A percentile compares a stretch with the other conserved stretches of the same genome.
phyloP scores from a whole-genome alignment of 37 sponge, comb jelly and placozoan species.

The Agelas oroides region DNA sequence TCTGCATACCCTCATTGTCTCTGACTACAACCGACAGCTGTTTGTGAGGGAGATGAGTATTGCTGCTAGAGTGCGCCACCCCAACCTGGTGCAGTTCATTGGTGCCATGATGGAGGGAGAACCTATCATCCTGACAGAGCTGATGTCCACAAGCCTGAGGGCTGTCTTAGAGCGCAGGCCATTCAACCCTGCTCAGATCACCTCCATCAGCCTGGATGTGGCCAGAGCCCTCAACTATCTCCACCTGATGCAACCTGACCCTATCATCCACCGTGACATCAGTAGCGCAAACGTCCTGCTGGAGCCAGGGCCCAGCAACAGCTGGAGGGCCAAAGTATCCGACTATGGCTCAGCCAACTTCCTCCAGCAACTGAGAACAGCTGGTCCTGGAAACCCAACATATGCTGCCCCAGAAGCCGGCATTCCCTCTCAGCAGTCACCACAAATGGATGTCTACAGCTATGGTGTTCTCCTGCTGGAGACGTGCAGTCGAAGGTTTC shows the following conservation, averaged over 20 bases:
- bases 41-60: constrained; percentile 75
- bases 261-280: constrained; percentile 82
- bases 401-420: constrained; percentile 52
- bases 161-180: not conserved
- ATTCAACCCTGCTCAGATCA: constrained; percentile 22
- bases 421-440: constrained; percentile 35
- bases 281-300: constrained; percentile 80
- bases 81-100: constrained; percentile 72
- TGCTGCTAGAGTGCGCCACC: constrained; percentile 57
- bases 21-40: constrained; percentile 36
- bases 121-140: constrained; percentile 58
- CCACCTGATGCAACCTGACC: constrained; percentile 67
- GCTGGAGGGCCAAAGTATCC: constrained; percentile 75
- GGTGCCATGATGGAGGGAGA: constrained; percentile 43
- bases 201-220: constrained; percentile 43
- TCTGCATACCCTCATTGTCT: constrained; percentile 52
- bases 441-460: constrained; percentile 63
- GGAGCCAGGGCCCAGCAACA: constrained; percentile 8
- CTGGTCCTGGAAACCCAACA: not conserved
- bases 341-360: constrained; percentile 79
- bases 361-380: not conserved
- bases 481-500: constrained; percentile 9
- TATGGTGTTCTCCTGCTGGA: constrained; percentile 46
- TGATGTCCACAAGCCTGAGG: constrained; percentile 67
- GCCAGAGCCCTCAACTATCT: constrained; percentile 73